Evolutionary conservation across 2,113 vertebrate genomes (phyloP).

Genomic region (Ciconia stormi): DNA sequence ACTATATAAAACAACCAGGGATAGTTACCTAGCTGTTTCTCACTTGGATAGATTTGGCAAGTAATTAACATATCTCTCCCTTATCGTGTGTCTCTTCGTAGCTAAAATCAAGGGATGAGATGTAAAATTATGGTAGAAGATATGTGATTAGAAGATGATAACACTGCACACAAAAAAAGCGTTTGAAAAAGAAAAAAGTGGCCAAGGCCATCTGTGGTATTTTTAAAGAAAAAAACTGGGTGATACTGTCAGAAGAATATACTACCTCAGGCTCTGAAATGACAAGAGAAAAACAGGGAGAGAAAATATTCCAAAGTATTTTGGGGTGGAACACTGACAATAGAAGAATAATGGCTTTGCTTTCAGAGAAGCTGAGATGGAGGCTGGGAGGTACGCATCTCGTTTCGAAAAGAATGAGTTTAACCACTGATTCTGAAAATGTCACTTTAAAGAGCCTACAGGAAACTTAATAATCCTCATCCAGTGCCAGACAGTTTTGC

Average conservation of each 20-base stretch:
- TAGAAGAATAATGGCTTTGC: constrained; percentile 9
- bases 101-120: background rate
- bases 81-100: background rate
- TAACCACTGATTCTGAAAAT: constrained; percentile 29
- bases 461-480: constrained; percentile 46
- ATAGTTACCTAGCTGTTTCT: background rate
- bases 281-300: background rate
- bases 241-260: background rate
- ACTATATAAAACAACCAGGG: background rate
- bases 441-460: constrained; percentile 30
- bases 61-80: background rate
- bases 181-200: background rate
- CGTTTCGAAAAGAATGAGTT: background rate
- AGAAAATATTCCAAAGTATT: background rate
- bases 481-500: constrained; percentile 1
- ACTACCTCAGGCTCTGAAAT: background rate
- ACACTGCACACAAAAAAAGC: background rate
- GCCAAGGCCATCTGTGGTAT: background rate
- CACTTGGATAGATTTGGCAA: background rate
- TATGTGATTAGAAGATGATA: background rate
- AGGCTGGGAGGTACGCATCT: background rate
- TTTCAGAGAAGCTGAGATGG: background rate
- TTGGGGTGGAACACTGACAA: background rate
- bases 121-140: background rate
- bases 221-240: background rate